Evolutionary conservation across 1,140 invertebrate genomes (phyloP).

Genomic region (Liolophura sinensis): DNA sequence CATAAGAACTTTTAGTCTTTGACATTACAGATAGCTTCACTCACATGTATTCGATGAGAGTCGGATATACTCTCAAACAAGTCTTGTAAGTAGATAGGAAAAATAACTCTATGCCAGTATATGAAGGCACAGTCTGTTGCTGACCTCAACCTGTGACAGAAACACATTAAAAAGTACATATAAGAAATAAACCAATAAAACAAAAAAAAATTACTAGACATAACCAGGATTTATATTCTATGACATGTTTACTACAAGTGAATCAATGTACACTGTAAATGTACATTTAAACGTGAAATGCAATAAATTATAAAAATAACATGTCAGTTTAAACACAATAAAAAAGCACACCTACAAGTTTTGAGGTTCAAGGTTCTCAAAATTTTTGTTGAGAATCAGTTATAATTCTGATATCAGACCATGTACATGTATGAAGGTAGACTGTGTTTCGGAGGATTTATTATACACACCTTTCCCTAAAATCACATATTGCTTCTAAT

Average conservation of each 20-base stretch:
- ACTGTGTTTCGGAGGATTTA: neutral
- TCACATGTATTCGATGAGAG: slow-evolving; percentile 66
- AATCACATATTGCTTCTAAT: slow-evolving; percentile 67
- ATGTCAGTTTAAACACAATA: too few species aligned
- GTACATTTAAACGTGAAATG: too few species aligned
- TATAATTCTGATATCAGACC: too few species aligned
- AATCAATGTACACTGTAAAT: too few species aligned
- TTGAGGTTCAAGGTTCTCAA: too few species aligned
- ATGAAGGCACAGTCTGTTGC: slow-evolving; percentile 76
- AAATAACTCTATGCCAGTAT: slow-evolving; percentile 80
- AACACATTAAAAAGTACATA: slow-evolving; percentile 2
- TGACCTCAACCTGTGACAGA: slow-evolving; percentile 59
- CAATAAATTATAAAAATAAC: too few species aligned
- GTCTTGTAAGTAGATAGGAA: slow-evolving; percentile 76
- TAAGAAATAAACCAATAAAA: neutral
- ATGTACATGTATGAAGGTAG: neutral
- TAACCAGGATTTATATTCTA: too few species aligned
- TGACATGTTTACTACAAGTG: too few species aligned
- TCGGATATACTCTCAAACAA: slow-evolving; percentile 69
- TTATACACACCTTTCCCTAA: slow-evolving; percentile 61
- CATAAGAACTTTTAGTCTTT: slow-evolving; percentile 10
- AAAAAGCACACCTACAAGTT: too few species aligned
- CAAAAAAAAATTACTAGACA: too few species aligned
- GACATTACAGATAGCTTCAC: slow-evolving; percentile 21
- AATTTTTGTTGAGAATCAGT: too few species aligned